Evolutionary conservation across 1,140 invertebrate species (phyloP), one percentile per base, ranked within the genome.

Genomic region (Tetramorium simillimum): DNA sequence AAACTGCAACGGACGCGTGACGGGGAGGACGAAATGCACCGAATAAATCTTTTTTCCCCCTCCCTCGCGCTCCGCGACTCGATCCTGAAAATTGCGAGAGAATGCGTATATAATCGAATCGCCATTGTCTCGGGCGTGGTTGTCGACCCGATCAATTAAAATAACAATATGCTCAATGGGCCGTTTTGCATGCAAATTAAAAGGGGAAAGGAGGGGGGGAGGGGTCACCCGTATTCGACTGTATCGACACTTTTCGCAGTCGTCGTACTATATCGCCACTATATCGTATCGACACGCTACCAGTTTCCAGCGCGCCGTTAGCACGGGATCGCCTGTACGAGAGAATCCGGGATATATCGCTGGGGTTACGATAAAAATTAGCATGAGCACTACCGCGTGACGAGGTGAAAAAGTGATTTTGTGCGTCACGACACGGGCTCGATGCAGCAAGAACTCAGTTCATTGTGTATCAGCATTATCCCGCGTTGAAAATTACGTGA

Each of bases 131-230:
- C 56, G 37, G 60, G 72, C 70, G 62, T 37, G 58, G 12, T 58
- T 49, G 28, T 40, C 46, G 86, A 60, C 33, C 46, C 81, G 76
- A 76, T 77, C 89, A 90, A 90, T 90, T 90, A 90, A 90, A 90
- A 90, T 90, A 90, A 90, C 89, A 90, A 90, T 90, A 90, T 90
- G 86, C 89, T 86, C 89, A 85, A 90, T 90, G 75, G 81, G 37
- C 80, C 89, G 70, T 78, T 90, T 90, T 90, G 89, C 89, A 90
- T 90, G 85, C 89, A 90, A 90, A 90, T 90, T 90, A 90, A 90
- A 90, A 58, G 58, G 56, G 85, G 72, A 33, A n/a, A n/a, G n/a
- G 28, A 28, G 28, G 28, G 28, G 33, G 33, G 3, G 33, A 62
- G 58, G 56, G 78, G 72, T 40, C 73, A 43, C 7, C 24, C 53